Percentiles rank a stretch among this genome's conserved stretches.
phyloP scores from a whole-genome alignment of 2,888 invertebrate genomes.

The Siphonodentalium dalli region DNA sequence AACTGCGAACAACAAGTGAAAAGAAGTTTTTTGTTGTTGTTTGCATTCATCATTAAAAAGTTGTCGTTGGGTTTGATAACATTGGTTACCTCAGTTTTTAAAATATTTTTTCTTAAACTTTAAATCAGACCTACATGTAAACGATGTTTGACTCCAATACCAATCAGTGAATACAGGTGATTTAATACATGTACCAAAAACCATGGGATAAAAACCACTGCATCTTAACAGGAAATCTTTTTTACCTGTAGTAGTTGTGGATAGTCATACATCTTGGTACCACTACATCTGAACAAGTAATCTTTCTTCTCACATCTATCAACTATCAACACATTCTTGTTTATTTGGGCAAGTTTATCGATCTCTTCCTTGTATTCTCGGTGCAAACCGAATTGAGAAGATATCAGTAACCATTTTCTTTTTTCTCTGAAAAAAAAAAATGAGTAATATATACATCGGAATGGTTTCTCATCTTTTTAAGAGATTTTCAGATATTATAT shows the following conservation, averaged over 20 bases:
- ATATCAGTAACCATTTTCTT: conserved; percentile 72
- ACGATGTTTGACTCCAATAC: too few relatives aligned
- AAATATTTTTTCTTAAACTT: too few relatives aligned
- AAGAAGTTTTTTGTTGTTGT: too few relatives aligned
- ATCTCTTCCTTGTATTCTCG: conserved; percentile 72
- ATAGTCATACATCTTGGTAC: conserved; percentile 74
- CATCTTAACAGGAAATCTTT: neutral
- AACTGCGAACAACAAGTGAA: too few relatives aligned
- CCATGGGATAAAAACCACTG: neutral
- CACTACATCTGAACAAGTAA: conserved; percentile 70
- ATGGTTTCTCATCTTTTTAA: too few relatives aligned
- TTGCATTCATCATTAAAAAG: too few relatives aligned
- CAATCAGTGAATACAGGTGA: neutral
- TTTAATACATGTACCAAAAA: neutral
- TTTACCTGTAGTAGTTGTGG: conserved; percentile 72
- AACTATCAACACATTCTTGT: conserved; percentile 70
- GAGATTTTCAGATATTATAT: too few relatives aligned
- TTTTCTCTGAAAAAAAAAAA: conserved; percentile 35
- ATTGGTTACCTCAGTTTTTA: too few relatives aligned
- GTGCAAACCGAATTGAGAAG: conserved; percentile 80
- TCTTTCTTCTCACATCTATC: conserved; percentile 47
- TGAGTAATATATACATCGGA: neutral
- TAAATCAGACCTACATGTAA: too few relatives aligned
- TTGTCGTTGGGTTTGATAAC: too few relatives aligned
- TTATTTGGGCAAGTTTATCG: conserved; percentile 68